A percentile compares a stretch with the other conserved stretches of the same genome.
These are phyloP conservation scores for Eilema depressum DNA, from an alignment of 2,888 invertebrate genomes.

Conservation along the genomic window DNA sequence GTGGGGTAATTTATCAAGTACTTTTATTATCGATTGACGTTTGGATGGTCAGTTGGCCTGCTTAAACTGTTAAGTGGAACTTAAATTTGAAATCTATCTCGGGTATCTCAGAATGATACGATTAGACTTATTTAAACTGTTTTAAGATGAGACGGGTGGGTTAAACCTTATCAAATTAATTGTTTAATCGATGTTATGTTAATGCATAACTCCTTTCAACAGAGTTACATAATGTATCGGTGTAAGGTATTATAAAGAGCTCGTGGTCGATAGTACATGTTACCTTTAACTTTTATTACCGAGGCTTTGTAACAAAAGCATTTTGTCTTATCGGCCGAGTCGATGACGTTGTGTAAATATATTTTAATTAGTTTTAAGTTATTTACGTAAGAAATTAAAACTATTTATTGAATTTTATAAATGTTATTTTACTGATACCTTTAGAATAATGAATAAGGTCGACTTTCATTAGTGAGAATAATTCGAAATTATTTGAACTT, in stretches of 20 bases:
- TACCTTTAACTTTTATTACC: conserved; percentile 65
- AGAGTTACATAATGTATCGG: conserved; percentile 21
- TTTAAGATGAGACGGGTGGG: conserved; percentile 9
- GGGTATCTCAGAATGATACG: background rate
- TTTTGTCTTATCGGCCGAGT: conserved; percentile 62
- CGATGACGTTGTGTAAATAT: conserved; percentile 70
- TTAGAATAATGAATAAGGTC: background rate
- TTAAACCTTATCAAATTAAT: background rate
- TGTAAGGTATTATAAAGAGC: conserved; percentile 29
- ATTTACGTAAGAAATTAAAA: conserved; percentile 68
- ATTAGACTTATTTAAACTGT: background rate
- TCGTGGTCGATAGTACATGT: conserved; percentile 52
- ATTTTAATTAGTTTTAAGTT: conserved; percentile 55
- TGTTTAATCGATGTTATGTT: conserved; percentile 8
- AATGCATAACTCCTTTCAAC: background rate
- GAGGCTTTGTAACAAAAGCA: conserved; percentile 65
- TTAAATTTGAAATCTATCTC: background rate
- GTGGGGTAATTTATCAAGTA: conserved; percentile 34
- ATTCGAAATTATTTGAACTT: no score
- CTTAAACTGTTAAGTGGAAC: background rate
- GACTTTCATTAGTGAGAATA: background rate
- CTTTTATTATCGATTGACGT: conserved; percentile 25
- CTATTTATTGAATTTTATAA: conserved; percentile 75
- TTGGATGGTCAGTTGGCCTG: conserved; percentile 16
- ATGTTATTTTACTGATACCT: conserved; percentile 31